Conservation (phyloP, 2,113 vertebrate species). For the Syngnathus scovelli region DNA sequence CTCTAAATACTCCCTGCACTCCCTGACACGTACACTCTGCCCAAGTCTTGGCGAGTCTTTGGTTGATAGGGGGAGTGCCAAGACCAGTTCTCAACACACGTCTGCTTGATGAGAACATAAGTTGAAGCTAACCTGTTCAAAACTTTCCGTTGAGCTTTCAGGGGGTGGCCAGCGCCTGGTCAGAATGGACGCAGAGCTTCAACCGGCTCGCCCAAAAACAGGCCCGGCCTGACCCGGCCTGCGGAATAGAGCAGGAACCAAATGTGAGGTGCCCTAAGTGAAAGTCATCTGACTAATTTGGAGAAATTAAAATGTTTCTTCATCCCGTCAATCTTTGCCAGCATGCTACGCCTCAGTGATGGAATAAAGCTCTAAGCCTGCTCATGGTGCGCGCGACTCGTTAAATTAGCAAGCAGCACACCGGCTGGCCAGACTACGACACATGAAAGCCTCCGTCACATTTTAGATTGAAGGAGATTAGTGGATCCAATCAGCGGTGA, state of each 20-base stretch:
- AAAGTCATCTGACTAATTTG: too few species aligned
- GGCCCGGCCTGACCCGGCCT: too few species aligned
- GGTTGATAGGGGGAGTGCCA: neutral
- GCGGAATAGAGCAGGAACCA: too few species aligned
- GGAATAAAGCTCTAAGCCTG: neutral
- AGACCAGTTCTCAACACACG: too few species aligned
- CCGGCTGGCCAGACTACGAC: conserved; percentile 5
- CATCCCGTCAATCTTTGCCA: neutral
- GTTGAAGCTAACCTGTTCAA: too few species aligned
- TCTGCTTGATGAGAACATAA: too few species aligned
- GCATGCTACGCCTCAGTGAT: neutral
- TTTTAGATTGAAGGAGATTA: conserved; percentile 67
- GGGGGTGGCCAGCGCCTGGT: too few species aligned
- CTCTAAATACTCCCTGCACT: conserved; percentile 15
- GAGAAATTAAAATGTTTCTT: too few species aligned
- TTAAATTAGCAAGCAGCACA: neutral
- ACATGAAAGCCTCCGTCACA: conserved; percentile 23
- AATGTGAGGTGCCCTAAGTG: too few species aligned
- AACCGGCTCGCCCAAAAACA: too few species aligned
- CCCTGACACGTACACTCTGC: neutral
- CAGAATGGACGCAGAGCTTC: too few species aligned
- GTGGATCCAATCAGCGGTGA: conserved; percentile 63
- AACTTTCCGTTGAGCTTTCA: too few species aligned
- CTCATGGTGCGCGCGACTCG: conserved; percentile 10
- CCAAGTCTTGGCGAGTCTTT: neutral